A percentile compares a stretch with the other conserved stretches of the same genome.
Evolutionary conservation across 2,797 vertebrate species (phyloP).

Genomic region (Salmo trutta): DNA sequence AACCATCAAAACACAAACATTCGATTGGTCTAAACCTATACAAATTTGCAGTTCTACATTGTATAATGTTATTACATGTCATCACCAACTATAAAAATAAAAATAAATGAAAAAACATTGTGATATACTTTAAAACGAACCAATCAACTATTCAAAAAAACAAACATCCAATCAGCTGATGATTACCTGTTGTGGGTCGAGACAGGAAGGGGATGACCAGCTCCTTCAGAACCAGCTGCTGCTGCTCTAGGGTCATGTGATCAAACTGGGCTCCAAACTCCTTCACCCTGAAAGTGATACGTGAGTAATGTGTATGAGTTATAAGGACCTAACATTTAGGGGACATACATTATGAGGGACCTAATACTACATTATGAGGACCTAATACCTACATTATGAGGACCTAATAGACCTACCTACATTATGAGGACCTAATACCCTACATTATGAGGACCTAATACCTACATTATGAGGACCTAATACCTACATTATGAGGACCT

Average conservation of each 20-base stretch:
- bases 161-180: background rate
- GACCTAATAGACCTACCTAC: too few relatives aligned
- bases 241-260: slow-evolving; percentile 9
- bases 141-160: background rate
- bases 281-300: slow-evolving; percentile 48
- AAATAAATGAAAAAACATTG: too few relatives aligned
- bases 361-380: too few relatives aligned
- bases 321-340: background rate
- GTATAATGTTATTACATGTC: too few relatives aligned
- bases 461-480: background rate
- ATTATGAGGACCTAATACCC: too few relatives aligned
- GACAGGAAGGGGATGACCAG: slow-evolving; percentile 63
- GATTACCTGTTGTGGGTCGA: slow-evolving; percentile 49
- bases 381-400: too few relatives aligned
- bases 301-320: background rate
- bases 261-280: slow-evolving; percentile 47
- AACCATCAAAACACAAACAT: background rate
- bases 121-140: too few relatives aligned
- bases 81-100: too few relatives aligned
- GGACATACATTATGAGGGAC: background rate
- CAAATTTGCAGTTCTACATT: too few relatives aligned
- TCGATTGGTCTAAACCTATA: too few relatives aligned
- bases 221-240: slow-evolving; percentile 21
- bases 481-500: too few relatives aligned
- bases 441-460: too few relatives aligned